A percentile compares a stretch with the other conserved stretches of the same genome.
Evolutionary conservation across 2,113 vertebrate species (phyloP).

Genomic region (Himantopus leucocephalus): DNA sequence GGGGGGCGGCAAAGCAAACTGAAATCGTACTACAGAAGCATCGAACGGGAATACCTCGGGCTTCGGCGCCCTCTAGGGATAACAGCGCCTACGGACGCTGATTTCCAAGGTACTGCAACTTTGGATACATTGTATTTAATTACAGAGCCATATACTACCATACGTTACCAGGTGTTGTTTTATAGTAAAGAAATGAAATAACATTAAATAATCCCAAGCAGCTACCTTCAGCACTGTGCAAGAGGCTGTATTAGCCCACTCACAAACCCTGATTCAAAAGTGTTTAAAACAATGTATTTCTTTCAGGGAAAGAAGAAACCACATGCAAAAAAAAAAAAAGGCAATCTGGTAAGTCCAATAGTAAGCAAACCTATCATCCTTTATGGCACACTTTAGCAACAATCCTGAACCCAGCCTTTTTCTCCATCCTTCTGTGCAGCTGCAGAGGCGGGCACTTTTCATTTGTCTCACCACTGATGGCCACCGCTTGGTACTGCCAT

Average conservation of each 20-base stretch:
- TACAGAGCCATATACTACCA: neutral
- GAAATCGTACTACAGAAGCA: neutral
- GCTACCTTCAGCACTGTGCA: neutral
- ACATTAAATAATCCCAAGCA: neutral
- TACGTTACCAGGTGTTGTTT: neutral
- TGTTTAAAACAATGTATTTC: neutral
- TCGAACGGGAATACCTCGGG: neutral
- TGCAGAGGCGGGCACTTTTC: neutral
- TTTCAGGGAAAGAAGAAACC: neutral
- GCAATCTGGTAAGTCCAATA: neutral
- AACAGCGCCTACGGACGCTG: rapidly evolving
- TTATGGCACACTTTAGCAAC: neutral
- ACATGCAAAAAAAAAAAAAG: neutral
- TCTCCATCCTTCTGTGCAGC: neutral
- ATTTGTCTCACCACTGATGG: neutral
- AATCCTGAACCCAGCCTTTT: neutral
- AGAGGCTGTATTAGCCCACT: neutral
- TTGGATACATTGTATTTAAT: too few relatives aligned
- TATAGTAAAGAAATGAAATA: neutral
- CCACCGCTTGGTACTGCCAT: too few relatives aligned
- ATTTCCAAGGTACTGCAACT: neutral
- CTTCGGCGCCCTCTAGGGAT: neutral
- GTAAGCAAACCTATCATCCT: neutral
- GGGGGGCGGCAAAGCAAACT: neutral
- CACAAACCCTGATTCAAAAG: neutral